A percentile compares a stretch with the other conserved stretches of the same genome.
These are phyloP conservation scores for Trinorchestia longiramus DNA, from an alignment of 1,140 invertebrate species.

Conservation along the genomic window DNA sequence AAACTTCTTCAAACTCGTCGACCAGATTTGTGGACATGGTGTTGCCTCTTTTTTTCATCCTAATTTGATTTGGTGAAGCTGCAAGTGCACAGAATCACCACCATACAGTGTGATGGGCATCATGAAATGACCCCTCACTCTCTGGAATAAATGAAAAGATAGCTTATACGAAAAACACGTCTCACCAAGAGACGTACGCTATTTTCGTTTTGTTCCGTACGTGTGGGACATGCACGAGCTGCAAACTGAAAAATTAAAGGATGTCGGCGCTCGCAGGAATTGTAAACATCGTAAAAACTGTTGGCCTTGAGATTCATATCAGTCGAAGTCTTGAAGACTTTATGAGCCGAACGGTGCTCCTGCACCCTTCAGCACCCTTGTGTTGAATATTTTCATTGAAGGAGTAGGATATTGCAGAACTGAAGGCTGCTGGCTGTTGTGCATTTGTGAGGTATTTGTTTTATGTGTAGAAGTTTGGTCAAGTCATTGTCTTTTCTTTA, in stretches of 20 bases:
- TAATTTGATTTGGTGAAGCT: background rate
- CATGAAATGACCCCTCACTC: background rate
- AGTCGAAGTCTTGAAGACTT: background rate
- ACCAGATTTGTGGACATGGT: background rate
- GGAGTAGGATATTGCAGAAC: background rate
- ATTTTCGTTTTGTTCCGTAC: background rate
- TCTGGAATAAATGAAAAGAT: background rate
- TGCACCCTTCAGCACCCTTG: background rate
- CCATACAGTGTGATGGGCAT: background rate
- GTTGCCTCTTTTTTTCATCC: background rate
- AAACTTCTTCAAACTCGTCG: background rate
- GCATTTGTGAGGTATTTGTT: background rate
- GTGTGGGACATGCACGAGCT: background rate
- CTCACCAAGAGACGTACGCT: background rate
- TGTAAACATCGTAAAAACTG: background rate
- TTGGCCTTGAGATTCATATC: background rate
- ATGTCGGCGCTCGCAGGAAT: background rate
- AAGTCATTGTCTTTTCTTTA: no score
- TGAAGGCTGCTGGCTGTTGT: background rate
- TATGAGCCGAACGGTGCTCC: background rate
- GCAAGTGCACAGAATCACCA: background rate
- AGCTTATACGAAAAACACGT: background rate
- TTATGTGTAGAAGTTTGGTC: no score
- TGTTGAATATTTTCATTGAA: background rate
- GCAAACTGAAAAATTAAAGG: background rate